Evolutionary conservation across 2,888 invertebrate species (phyloP), one percentile per base, ranked within the genome.

Genomic region (Eristalis pertinax): DNA sequence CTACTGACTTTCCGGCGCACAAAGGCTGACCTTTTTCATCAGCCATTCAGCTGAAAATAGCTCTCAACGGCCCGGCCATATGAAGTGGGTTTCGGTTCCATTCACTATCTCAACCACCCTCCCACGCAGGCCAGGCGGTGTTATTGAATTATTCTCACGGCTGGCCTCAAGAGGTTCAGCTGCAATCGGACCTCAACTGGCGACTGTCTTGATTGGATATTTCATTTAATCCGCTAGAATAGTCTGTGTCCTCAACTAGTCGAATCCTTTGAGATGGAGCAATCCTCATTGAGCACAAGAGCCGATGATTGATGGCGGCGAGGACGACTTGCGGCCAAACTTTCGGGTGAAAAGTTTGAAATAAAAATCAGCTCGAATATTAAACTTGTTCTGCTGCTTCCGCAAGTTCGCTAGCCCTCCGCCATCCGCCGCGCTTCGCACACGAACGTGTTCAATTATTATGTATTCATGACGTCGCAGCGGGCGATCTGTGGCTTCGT

Each of bases 361-460:
- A 63, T 60, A 62, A 69, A 74, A 77, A 78, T 68, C 69, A 32
- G 58, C 38, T 60, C n/a, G 58, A 50, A 62, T 75, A 72, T 75
- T 62, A 32, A 60, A 67, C 43, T 58, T 68, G 32, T 15, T 38
- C 19, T 26, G 41, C 68, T 29, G 32, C 32, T 32, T 32, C 32
- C 32, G 32, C 32, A 32, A 32, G 32, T 32, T 32, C 10, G 32
- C 1, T 32, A 8, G 32, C 32, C 32, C 5, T 4, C 29, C 29
- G 8, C 32, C n/a, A 76, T 11, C 70, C 64, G 35, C 67, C 32
- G 58, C 13, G 67, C 26, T n/a, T 50, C 60, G 11, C 56, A 26
- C 62, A n/a, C n/a, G 73, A 43, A 81, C 81, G 81, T 81, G 85
- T 77, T 74, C 85, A 85, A 85, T 81, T 85, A 85, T 85, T 77